A percentile compares a stretch with the other conserved stretches of the same genome.
These are phyloP conservation scores for Eilema griseolum DNA, from an alignment of 2,888 invertebrate species.

Conservation along the genomic window DNA sequence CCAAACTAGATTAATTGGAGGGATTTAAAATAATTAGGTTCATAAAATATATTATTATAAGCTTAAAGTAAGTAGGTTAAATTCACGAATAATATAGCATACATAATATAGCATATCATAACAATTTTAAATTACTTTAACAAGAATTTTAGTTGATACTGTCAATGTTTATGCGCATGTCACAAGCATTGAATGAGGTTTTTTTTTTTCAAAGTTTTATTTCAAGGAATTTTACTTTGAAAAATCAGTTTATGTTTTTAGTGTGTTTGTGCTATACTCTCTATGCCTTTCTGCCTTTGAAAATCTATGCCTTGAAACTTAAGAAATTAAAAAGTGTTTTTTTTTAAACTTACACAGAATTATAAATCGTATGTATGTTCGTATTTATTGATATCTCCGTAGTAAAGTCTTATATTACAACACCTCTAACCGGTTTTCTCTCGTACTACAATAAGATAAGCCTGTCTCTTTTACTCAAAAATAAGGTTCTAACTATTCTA, in stretches of 20 bases:
- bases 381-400: constrained; percentile 35
- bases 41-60: not conserved
- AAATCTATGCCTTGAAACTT: too few relatives aligned
- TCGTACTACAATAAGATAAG: constrained; percentile 49
- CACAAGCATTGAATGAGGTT: too few relatives aligned
- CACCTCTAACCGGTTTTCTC: constrained; percentile 66
- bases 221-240: too few relatives aligned
- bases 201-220: too few relatives aligned
- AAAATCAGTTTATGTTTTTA: too few relatives aligned
- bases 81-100: too few relatives aligned
- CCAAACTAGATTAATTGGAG: not conserved
- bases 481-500: constrained; percentile 10
- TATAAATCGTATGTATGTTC: constrained; percentile 15
- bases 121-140: not conserved
- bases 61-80: not conserved
- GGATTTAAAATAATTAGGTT: constrained; percentile 2
- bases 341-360: not conserved
- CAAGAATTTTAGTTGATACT: too few relatives aligned
- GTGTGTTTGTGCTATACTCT: too few relatives aligned
- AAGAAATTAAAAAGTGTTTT: too few relatives aligned
- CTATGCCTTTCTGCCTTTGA: too few relatives aligned
- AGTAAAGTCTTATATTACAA: constrained; percentile 51
- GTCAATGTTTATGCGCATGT: too few relatives aligned
- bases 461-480: constrained; percentile 55
- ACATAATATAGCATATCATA: not conserved